Base-by-base conservation (phyloP, 2,888 invertebrate species). In the Perizoma flavofasciatum region DNA sequence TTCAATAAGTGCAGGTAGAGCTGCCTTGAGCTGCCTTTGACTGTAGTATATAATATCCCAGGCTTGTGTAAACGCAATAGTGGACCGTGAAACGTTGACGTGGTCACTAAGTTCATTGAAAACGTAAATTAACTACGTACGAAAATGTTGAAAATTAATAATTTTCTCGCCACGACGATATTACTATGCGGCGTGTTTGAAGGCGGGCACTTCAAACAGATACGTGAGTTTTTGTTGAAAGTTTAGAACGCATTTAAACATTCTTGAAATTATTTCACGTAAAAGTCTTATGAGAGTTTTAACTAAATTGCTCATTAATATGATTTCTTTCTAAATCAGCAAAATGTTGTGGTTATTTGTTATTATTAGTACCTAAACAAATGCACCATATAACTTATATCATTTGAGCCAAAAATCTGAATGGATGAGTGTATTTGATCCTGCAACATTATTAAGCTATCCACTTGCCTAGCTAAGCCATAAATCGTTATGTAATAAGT, bases 201-300 rank as follows among this genome's bases (percentile, higher is more conserved):
- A 50, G 69, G 72, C 55, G 75, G 72, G 5, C 68, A 75, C n/a
- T 68, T 77, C 8, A 82, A 81, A 65, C 57, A 81, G 59, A 66
- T 85, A 69, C 85, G 85, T 85, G 69, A 85, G 80, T 78, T 68
- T 64, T 22, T 22, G 22, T 1, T 33, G 37, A 52, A 32, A 39
- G 6, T 22, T 51, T 37, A 0, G 37, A 6, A 37, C 37, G 5
- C 7, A 37, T 3, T 37, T 37, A 5, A 37, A 37, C 37, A 37
- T 7, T 37, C 22, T 3, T 22, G 22, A 22, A 22, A 22, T 22
- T 22, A 22, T 22, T 22, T 22, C 22, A 22, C 22, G 22, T 22
- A 22, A 22, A 22, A 22, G n/a, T 22, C 3, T 22, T 22, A 22
- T 22, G 22, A 22, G 22, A 22, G 22, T 22, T 2, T n/a, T 22